A percentile compares a stretch with the other conserved stretches of the same genome.
These are phyloP conservation scores for Proisotoma minuta DNA, from an alignment of 2,888 invertebrate genomes.

Conservation along the genomic window DNA sequence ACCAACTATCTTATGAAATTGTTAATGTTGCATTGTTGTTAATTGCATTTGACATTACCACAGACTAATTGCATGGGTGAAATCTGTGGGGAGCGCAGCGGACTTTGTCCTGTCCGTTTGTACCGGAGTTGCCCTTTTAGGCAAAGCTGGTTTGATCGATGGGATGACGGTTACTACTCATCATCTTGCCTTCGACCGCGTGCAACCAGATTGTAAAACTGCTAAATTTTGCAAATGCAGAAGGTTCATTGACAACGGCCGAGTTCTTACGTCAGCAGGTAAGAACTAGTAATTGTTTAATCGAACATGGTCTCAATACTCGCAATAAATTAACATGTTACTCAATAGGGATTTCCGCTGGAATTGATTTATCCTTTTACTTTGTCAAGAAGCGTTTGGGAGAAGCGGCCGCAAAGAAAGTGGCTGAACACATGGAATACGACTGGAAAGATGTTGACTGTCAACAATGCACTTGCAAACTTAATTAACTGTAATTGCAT, in stretches of 20 bases:
- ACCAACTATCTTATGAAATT: not conserved
- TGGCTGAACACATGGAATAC: conserved; percentile 7
- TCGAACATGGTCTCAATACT: not conserved
- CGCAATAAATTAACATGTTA: not conserved
- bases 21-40: not conserved
- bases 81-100: not conserved
- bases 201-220: not conserved
- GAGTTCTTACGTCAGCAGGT: conserved; percentile 10
- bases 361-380: conserved; percentile 10
- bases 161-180: not conserved
- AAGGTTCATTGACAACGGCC: conserved; percentile 11
- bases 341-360: conserved; percentile 9
- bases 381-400: conserved; percentile 4
- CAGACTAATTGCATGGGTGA: conserved; percentile 4
- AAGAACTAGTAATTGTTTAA: not conserved
- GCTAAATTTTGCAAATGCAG: conserved; percentile 8
- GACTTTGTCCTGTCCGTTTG: conserved; percentile 7
- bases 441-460: conserved; percentile 4
- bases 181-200: not conserved
- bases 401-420: not conserved
- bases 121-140: conserved; percentile 8
- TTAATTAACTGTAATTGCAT: no score
- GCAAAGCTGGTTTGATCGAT: conserved; percentile 4
- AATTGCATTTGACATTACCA: not conserved
- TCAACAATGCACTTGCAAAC: not conserved